Evolutionary conservation across 2,797 vertebrate species (phyloP).

Genomic region (Diplodus puntazzo): DNA sequence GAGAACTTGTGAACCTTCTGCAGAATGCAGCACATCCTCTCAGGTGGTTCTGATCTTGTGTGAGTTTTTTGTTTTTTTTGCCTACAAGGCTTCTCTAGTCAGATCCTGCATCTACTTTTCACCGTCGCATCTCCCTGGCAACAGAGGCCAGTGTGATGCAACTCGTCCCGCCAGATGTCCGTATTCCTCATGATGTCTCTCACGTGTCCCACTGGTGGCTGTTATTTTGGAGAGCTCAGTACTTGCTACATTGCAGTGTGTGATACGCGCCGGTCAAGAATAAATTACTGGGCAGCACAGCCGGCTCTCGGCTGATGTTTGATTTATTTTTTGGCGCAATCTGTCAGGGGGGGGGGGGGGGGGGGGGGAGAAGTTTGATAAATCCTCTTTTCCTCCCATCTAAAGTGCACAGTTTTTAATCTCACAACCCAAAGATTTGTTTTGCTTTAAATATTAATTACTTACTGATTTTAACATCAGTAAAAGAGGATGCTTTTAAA

Average conservation of each 20-base stretch:
- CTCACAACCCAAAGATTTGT: slow-evolving; percentile 22
- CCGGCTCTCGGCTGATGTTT: slow-evolving; percentile 43
- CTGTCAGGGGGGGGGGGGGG: neutral
- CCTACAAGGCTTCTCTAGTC: slow-evolving; percentile 28
- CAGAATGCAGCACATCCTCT: slow-evolving; percentile 39
- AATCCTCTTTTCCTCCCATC: slow-evolving; percentile 21
- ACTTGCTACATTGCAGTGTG: slow-evolving; percentile 29
- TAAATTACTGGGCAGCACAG: slow-evolving; percentile 55
- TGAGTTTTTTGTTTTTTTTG: slow-evolving; percentile 30
- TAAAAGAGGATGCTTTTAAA: slow-evolving; percentile 6
- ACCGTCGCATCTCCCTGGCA: slow-evolving; percentile 64
- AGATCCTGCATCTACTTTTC: slow-evolving; percentile 25
- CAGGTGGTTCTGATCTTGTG: slow-evolving; percentile 24
- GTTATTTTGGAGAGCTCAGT: slow-evolving; percentile 48
- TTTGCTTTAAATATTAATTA: slow-evolving; percentile 35
- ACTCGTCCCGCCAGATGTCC: slow-evolving; percentile 56
- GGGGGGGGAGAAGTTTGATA: slow-evolving; percentile 14
- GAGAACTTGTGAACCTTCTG: slow-evolving; percentile 32
- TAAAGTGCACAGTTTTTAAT: slow-evolving; percentile 34
- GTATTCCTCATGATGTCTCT: slow-evolving; percentile 53
- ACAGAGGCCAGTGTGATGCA: slow-evolving; percentile 61
- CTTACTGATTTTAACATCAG: slow-evolving; percentile 17
- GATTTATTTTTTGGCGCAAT: slow-evolving; percentile 40
- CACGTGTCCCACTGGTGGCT: slow-evolving; percentile 44
- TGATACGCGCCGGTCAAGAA: slow-evolving; percentile 46